Conservation (phyloP, 2,113 vertebrate genomes). For the Forbesichthys papilliferus region DNA sequence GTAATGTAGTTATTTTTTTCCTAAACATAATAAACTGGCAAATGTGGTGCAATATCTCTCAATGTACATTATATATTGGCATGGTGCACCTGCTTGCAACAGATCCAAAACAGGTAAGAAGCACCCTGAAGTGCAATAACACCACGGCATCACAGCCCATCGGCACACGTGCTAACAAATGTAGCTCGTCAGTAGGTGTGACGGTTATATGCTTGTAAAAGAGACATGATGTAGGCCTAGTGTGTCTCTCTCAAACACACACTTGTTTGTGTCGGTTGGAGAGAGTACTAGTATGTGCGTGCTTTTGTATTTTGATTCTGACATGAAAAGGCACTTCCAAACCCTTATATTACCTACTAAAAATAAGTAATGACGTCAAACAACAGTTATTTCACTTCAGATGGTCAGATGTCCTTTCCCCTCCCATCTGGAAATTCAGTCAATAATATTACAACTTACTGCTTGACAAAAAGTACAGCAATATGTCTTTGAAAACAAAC, state of each 20-base stretch:
- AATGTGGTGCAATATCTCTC: background rate
- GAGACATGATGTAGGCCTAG: too few relatives aligned
- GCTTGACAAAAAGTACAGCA: conserved; percentile 23
- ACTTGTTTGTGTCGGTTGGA: background rate
- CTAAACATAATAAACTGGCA: background rate
- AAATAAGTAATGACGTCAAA: conserved; percentile 89
- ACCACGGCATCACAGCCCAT: conserved; percentile 10
- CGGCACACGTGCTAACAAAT: conserved; percentile 28
- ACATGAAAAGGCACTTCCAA: conserved; percentile 84
- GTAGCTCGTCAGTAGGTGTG: conserved; percentile 46
- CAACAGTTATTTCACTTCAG: conserved; percentile 76
- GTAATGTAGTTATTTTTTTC: too few relatives aligned
- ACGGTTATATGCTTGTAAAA: background rate
- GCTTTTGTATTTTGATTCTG: conserved; percentile 79
- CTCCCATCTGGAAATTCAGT: conserved; percentile 80
- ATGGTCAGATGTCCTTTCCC: conserved; percentile 81
- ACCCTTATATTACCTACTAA: conserved; percentile 84
- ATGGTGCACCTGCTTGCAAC: background rate
- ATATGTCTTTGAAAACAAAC: conserved; percentile 27
- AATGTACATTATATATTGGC: background rate
- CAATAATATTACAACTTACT: conserved; percentile 81
- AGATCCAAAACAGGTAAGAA: background rate
- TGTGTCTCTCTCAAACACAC: too few relatives aligned
- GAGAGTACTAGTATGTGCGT: conserved; percentile 50
- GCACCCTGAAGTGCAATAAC: conserved; percentile 9